phyloP scores from a whole-genome alignment of 2,113 vertebrate genomes.

The Sinocyclocheilus rhinocerous region DNA sequence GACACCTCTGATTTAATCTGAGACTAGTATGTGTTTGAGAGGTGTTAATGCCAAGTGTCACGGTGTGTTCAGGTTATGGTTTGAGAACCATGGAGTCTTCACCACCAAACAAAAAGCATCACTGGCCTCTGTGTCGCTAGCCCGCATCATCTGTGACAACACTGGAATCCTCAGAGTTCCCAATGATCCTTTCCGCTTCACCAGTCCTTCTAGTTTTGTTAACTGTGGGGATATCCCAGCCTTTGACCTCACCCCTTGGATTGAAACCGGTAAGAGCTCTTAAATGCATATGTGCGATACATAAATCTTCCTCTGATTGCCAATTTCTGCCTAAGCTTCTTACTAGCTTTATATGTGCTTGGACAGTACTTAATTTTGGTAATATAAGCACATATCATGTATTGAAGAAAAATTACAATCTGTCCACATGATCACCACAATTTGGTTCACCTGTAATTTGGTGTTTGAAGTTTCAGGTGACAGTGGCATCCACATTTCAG shows the following conservation, averaged over 20 bases:
- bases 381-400: background rate
- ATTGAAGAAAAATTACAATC: background rate
- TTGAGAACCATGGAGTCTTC: conserved; percentile 70
- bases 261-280: conserved; percentile 53
- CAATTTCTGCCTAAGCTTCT: background rate
- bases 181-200: conserved; percentile 51
- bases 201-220: background rate
- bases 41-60: background rate
- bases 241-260: conserved; percentile 69
- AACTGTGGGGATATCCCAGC: conserved; percentile 48
- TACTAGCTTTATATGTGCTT: conserved; percentile 14
- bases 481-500: background rate
- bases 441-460: conserved; percentile 49
- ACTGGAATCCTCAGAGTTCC: conserved; percentile 67
- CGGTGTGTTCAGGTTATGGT: conserved; percentile 71
- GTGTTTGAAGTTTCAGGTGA: conserved; percentile 63
- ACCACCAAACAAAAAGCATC: conserved; percentile 56
- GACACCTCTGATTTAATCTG: background rate
- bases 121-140: conserved; percentile 54
- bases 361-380: background rate
- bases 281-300: background rate
- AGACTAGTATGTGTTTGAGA: background rate
- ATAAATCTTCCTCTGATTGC: background rate
- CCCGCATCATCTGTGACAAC: conserved; percentile 78
- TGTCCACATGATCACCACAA: background rate